phyloP scores from a whole-genome alignment of 2,888 invertebrate genomes.

The Leptopilina syphax region DNA sequence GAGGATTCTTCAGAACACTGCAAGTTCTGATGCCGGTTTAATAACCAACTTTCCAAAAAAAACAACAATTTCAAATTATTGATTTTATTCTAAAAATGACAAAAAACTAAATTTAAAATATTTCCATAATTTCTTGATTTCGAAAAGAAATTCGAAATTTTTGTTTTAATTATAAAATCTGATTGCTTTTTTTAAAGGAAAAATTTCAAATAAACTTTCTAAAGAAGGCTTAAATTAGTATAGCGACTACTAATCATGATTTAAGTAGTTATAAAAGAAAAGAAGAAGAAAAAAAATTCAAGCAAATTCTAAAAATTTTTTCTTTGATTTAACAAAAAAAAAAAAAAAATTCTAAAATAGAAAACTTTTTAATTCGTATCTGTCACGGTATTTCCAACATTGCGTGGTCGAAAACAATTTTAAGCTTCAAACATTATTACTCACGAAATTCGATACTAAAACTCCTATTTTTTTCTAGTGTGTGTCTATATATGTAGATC shows the following conservation, averaged over 20 bases:
- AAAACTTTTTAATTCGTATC: constrained; percentile 29
- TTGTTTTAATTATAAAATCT: too few relatives aligned
- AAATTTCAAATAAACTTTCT: too few relatives aligned
- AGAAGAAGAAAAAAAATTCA: background rate
- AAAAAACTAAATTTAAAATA: too few relatives aligned
- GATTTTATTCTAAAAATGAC: too few relatives aligned
- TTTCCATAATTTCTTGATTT: too few relatives aligned
- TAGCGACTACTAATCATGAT: background rate
- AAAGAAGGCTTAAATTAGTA: background rate
- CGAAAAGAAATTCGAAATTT: too few relatives aligned
- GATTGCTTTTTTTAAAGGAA: too few relatives aligned
- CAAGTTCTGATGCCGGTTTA: constrained; percentile 15
- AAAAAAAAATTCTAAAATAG: constrained; percentile 11
- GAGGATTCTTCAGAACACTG: constrained; percentile 27
- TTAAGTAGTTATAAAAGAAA: background rate
- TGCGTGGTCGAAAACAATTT: constrained; percentile 31
- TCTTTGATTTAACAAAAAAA: constrained; percentile 2
- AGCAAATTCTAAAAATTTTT: background rate
- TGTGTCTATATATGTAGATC: background rate
- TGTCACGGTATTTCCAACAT: constrained; percentile 36
- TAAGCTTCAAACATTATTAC: constrained; percentile 25
- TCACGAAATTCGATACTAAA: constrained; percentile 30
- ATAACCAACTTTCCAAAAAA: too few relatives aligned
- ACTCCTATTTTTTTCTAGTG: background rate
- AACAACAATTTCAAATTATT: too few relatives aligned